Conservation (phyloP, 2,797 vertebrate species). For the Pseudochromis fuscus region DNA sequence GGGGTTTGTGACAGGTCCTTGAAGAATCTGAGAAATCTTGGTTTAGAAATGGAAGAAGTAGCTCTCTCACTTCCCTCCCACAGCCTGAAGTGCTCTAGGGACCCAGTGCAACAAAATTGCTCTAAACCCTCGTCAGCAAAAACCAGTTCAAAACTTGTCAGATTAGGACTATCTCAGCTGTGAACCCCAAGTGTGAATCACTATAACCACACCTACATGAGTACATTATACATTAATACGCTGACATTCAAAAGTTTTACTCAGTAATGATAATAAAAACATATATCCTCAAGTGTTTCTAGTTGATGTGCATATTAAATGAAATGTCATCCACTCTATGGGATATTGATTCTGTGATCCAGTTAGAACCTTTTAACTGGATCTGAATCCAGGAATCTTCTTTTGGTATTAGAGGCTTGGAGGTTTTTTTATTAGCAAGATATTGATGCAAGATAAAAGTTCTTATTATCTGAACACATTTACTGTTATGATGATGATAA, state of each 20-base stretch:
- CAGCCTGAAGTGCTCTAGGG: not conserved
- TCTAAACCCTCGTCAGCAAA: conserved; percentile 4
- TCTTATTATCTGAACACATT: too few species aligned
- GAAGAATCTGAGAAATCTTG: not conserved
- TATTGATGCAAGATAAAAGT: too few species aligned
- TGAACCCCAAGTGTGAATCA: not conserved
- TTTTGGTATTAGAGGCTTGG: too few species aligned
- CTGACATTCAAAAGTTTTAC: not conserved
- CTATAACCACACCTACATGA: too few species aligned
- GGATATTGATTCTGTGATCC: not conserved
- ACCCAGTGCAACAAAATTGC: not conserved
- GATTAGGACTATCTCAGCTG: not conserved
- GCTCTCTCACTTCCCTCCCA: too few species aligned
- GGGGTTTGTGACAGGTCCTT: not conserved
- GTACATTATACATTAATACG: too few species aligned
- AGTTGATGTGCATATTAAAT: not conserved
- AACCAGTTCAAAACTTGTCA: conserved; percentile 7
- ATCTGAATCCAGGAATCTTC: not conserved
- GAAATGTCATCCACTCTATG: not conserved
- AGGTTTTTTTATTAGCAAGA: too few species aligned
- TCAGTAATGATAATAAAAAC: not conserved
- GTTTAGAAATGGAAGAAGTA: not conserved
- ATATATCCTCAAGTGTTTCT: not conserved
- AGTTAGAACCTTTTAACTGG: not conserved
- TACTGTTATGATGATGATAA: not conserved